These are phyloP conservation scores for Eulemur rufifrons DNA, from an alignment of 2,113 vertebrate species.

Conservation along the genomic window DNA sequence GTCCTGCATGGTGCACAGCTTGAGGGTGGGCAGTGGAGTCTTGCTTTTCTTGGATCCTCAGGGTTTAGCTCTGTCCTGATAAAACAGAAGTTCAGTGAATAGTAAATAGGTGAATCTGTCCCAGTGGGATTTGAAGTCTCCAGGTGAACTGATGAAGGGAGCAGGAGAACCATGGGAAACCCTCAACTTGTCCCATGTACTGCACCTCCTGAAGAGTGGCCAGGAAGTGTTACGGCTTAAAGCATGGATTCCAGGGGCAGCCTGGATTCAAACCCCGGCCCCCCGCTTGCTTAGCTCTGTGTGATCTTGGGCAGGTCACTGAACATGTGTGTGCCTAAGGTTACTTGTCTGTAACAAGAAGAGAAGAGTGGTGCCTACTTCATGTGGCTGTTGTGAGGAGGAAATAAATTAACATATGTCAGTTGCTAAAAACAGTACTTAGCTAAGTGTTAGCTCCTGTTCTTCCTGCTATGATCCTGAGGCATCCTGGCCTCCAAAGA, in stretches of 20 bases:
- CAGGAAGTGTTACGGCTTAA: too few relatives aligned
- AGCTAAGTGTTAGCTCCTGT: neutral
- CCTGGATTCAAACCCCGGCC: neutral
- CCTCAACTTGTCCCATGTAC: rapidly evolving
- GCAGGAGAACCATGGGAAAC: too few relatives aligned
- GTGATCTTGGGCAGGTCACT: neutral
- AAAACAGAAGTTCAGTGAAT: neutral
- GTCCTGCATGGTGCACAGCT: rapidly evolving
- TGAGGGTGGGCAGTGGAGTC: neutral
- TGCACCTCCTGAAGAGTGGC: too few relatives aligned
- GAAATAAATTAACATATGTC: neutral
- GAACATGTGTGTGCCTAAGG: neutral
- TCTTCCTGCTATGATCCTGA: neutral
- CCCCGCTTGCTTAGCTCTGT: neutral
- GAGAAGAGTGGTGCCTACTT: neutral
- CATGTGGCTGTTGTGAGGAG: neutral
- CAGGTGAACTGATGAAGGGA: neutral
- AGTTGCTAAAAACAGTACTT: neutral
- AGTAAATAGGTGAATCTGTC: neutral
- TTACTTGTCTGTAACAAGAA: neutral
- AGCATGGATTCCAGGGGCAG: neutral
- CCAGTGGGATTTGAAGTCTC: neutral
- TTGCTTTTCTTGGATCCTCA: neutral
- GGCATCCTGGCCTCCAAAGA: neutral
- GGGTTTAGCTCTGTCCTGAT: neutral